Evolutionary conservation across 2,888 invertebrate genomes (phyloP), one percentile per base, ranked within the genome.

Genomic region (Drosophila melanosoma): DNA sequence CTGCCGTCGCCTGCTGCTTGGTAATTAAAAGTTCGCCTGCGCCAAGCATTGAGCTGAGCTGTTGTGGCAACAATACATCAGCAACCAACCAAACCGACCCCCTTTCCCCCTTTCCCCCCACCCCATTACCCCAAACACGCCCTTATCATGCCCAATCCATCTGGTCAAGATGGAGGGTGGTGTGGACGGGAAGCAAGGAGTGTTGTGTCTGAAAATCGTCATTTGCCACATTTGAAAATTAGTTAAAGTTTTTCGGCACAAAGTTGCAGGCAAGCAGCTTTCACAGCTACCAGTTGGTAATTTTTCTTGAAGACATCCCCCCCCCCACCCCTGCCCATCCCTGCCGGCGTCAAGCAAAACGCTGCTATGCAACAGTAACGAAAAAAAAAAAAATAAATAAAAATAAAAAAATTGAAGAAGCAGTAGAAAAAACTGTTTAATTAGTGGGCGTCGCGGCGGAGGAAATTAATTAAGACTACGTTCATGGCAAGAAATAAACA

Each of bases 31-130:
- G 82, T 86, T 86, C 64, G 89, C 85, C 85, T 71, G 76, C 74
- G 68, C 69, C 74, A 78, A 81, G 76, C 83, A 74, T 69, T 71
- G 81, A 80, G 74, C 68, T 83, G 72, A 69, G 81, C 77, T 81
- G 72, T 73, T 82, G 75, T 76, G 72, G 83, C 82, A 89, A 89
- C 85, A 86, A 89, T 86, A 86, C 85, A 85, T 89, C 90, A 89
- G 82, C 74, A 79, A 83, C 15, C 23, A 23, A 45, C 45, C 45
- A 45, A 20, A 6, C 20, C n/a, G 83, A 8, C 48, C 10, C 2
- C n/a, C 5, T 11, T 6, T 6, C 12, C 32, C 20, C 23, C 5
- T n/a, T n/a, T 5, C 10, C 12, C 2, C 0, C 29, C 33, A 17
- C 5, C 6, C 0, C 29, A 29, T 29, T 29, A 6, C 29, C 17